These are phyloP conservation scores for Machimus atricapillus DNA, from an alignment of 2,888 invertebrate genomes.

Conservation along the genomic window DNA sequence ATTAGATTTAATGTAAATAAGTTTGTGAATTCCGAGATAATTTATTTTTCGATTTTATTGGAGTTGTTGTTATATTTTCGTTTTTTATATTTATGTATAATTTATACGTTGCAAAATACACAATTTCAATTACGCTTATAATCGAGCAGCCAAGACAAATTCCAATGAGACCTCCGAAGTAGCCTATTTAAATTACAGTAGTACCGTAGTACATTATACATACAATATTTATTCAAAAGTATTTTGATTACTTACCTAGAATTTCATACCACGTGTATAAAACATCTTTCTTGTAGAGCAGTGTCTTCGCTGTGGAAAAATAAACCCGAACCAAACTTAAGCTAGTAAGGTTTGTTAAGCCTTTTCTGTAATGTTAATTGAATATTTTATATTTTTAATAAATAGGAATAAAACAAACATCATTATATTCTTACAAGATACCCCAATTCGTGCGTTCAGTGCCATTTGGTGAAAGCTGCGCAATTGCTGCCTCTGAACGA, in stretches of 20 bases:
- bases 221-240: not conserved
- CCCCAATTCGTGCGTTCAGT: conserved; percentile 36
- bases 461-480: not conserved
- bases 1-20: not conserved
- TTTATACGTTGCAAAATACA: conserved; percentile 60
- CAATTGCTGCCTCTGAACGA: conserved; percentile 54
- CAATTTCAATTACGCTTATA: conserved; percentile 65
- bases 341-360: conserved; percentile 42
- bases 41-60: not conserved
- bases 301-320: conserved; percentile 54
- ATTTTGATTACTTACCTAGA: conserved; percentile 59
- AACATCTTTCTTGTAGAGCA: conserved; percentile 65
- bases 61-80: not conserved
- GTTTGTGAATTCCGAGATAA: not conserved
- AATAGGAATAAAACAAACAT: not conserved
- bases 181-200: conserved; percentile 60
- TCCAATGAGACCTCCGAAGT: conserved; percentile 67
- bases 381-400: not conserved
- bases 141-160: conserved; percentile 67
- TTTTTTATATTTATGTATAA: not conserved
- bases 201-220: not conserved
- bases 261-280: conserved; percentile 68
- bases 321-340: conserved; percentile 44
- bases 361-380: not conserved
- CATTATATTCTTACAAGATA: conserved; percentile 18